A percentile compares a stretch with the other conserved stretches of the same genome.
Evolutionary conservation across 2,888 invertebrate genomes (phyloP).

Genomic region (Amblyjoppa fuscipennis): DNA sequence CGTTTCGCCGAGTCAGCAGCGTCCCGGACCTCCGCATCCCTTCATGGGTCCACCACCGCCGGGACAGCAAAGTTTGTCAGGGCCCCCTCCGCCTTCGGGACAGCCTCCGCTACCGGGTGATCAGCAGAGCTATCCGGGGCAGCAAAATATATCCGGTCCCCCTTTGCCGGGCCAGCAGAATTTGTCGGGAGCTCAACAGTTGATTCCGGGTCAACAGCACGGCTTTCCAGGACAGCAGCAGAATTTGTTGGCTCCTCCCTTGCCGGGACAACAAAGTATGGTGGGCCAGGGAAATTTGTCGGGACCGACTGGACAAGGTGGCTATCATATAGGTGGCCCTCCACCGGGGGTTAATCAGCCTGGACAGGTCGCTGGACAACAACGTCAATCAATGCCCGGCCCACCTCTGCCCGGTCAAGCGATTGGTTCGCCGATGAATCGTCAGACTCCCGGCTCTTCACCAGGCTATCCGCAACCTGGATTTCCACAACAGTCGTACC

Average conservation of each 20-base stretch:
- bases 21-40: conserved; percentile 62
- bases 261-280: conserved; percentile 76
- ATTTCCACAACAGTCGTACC: conserved; percentile 81
- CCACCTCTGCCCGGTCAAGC: conserved; percentile 83
- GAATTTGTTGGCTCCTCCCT: conserved; percentile 68
- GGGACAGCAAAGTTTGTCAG: conserved; percentile 66
- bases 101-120: conserved; percentile 59
- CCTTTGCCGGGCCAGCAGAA: conserved; percentile 62
- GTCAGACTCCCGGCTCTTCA: conserved; percentile 62
- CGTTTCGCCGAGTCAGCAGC: conserved; percentile 40
- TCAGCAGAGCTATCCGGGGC: conserved; percentile 40
- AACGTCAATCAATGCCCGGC: conserved; percentile 71
- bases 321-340: conserved; percentile 71
- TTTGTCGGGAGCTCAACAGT: conserved; percentile 67
- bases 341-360: conserved; percentile 68
- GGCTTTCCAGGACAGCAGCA: conserved; percentile 42
- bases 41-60: conserved; percentile 61
- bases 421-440: conserved; percentile 72
- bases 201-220: conserved; percentile 70
- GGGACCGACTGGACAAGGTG: conserved; percentile 73
- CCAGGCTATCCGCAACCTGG: conserved; percentile 62
- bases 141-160: conserved; percentile 63
- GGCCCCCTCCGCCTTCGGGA: conserved; percentile 62
- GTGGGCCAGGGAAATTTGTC: conserved; percentile 74
- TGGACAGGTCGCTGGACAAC: conserved; percentile 69